phyloP scores from a whole-genome alignment of 1,140 invertebrate species.

The Trinorchestia longiramus region DNA sequence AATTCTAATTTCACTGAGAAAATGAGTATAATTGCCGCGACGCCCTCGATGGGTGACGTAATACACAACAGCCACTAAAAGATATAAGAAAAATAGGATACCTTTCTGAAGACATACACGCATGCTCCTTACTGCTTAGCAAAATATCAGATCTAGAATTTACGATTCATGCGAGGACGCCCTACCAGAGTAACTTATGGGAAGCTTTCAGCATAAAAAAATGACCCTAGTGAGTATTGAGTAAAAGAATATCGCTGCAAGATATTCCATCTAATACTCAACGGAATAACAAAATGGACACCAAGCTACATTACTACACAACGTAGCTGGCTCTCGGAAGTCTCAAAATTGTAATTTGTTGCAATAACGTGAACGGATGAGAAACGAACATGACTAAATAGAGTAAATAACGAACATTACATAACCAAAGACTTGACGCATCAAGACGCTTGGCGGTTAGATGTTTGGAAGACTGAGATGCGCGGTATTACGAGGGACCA shows the following conservation, averaged over 20 bases:
- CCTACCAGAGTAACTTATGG: not conserved
- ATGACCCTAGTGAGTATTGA: constrained; percentile 44
- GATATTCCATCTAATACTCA: constrained; percentile 44
- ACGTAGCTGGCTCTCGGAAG: not conserved
- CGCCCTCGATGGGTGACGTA: constrained; percentile 35
- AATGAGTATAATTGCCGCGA: constrained; percentile 29
- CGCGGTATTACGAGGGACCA: not conserved
- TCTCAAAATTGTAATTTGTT: not conserved
- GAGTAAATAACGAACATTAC: not conserved
- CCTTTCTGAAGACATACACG: constrained; percentile 42
- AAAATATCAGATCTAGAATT: constrained; percentile 52
- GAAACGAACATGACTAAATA: not conserved
- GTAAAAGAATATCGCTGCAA: not conserved
- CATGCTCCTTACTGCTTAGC: constrained; percentile 3
- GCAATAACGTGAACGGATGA: not conserved
- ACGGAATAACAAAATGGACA: not conserved
- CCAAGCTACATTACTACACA: not conserved
- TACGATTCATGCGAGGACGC: constrained; percentile 25
- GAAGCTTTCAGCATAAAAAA: not conserved
- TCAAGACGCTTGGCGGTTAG: not conserved
- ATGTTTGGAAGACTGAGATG: not conserved
- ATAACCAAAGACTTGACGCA: not conserved
- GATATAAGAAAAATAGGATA: constrained; percentile 20
- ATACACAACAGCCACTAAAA: constrained; percentile 16
- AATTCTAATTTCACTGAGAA: constrained; percentile 34